A percentile compares a stretch with the other conserved stretches of the same genome.
These are phyloP conservation scores for Melanerpes aurifrons DNA, from an alignment of 2,113 vertebrate species.

Conservation along the genomic window DNA sequence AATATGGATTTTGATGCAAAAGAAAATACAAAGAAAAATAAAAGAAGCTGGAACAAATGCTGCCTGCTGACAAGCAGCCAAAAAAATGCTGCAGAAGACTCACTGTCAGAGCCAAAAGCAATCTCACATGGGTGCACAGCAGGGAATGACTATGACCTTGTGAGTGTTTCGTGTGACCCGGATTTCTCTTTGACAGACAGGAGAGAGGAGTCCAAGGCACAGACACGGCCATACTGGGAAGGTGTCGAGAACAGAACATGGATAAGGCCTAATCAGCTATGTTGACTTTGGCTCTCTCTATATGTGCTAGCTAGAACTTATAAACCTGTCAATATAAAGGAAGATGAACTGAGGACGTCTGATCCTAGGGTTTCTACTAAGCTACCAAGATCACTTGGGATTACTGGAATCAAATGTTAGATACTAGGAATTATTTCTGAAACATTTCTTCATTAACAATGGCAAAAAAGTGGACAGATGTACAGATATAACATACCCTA, in stretches of 20 bases:
- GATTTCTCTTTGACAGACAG: background rate
- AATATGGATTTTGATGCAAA: background rate
- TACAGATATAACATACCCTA: background rate
- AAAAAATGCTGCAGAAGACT: background rate
- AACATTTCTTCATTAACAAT: background rate
- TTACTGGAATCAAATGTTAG: background rate
- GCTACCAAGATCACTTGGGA: background rate
- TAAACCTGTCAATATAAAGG: conserved; percentile 1
- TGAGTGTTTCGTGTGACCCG: background rate
- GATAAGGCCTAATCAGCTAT: background rate
- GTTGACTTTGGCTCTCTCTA: background rate
- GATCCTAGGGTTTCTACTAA: background rate
- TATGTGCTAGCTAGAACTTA: background rate
- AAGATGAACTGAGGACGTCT: background rate
- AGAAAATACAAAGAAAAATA: background rate
- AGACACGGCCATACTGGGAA: background rate
- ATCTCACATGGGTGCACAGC: background rate
- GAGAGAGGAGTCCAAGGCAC: background rate
- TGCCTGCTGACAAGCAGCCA: background rate
- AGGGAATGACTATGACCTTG: background rate
- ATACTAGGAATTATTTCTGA: background rate
- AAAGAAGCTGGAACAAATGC: background rate
- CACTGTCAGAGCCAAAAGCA: background rate
- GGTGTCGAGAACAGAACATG: background rate
- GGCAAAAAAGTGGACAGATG: background rate